phyloP scores from a whole-genome alignment of 2,797 vertebrate genomes.

The Hydrocynus forskahlii region DNA sequence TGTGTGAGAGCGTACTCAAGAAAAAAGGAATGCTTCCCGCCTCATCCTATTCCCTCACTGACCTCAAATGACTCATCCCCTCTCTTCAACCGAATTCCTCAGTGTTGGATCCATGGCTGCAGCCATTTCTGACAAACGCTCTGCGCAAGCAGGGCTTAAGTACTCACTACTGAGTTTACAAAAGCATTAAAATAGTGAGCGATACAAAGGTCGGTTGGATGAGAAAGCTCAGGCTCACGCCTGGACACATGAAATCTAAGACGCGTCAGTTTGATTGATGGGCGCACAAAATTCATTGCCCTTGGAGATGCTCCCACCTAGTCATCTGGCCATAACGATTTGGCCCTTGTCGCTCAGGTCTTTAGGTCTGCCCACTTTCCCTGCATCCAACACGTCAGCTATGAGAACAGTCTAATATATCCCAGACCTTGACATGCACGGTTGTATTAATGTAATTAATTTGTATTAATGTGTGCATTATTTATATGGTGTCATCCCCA shows the following conservation, averaged over 20 bases:
- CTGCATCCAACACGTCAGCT: too few species aligned
- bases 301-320: too few species aligned
- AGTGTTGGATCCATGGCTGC: conserved; percentile 71
- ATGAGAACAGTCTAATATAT: too few species aligned
- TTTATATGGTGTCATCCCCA: too few species aligned
- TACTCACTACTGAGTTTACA: conserved; percentile 44
- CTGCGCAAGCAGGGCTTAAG: conserved; percentile 60
- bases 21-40: conserved; percentile 18
- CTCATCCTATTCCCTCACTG: conserved; percentile 25
- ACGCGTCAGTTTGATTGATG: conserved; percentile 14
- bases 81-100: conserved; percentile 69
- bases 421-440: too few species aligned
- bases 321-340: too few species aligned
- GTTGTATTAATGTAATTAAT: too few species aligned
- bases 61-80: conserved; percentile 45
- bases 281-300: neutral
- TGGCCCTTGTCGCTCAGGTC: too few species aligned
- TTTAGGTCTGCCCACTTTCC: too few species aligned
- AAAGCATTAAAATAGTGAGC: conserved; percentile 13
- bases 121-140: conserved; percentile 67
- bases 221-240: neutral
- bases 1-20: neutral
- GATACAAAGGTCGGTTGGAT: conserved; percentile 6
- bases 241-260: conserved; percentile 21
- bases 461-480: too few species aligned